phyloP scores from a whole-genome alignment of 2,888 invertebrate species.

The Nomada flava region DNA sequence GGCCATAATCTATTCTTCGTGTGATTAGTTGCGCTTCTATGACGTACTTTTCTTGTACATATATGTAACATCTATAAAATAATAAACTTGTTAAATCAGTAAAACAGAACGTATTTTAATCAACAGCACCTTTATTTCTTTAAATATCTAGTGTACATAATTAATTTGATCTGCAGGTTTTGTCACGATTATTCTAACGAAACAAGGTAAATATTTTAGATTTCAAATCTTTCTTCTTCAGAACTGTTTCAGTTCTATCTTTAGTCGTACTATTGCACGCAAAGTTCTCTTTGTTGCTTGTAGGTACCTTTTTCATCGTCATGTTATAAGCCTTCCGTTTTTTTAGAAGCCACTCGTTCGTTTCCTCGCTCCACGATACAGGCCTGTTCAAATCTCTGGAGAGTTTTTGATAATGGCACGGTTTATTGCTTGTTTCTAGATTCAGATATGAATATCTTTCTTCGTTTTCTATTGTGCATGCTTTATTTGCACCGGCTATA shows the following conservation, averaged over 20 bases:
- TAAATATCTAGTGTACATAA: no score
- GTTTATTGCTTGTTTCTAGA: constrained; percentile 67
- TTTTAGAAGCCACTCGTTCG: constrained; percentile 78
- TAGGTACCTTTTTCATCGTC: constrained; percentile 68
- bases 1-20: constrained; percentile 86
- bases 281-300: constrained; percentile 77
- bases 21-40: constrained; percentile 4
- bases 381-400: constrained; percentile 71
- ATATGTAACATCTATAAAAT: constrained; percentile 18
- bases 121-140: no score
- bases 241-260: constrained; percentile 61
- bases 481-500: neutral
- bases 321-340: constrained; percentile 79
- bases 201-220: constrained; percentile 80
- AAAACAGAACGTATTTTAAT: neutral
- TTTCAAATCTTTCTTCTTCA: constrained; percentile 70
- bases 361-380: constrained; percentile 79
- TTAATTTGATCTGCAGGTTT: no score
- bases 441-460: constrained; percentile 72
- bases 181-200: constrained; percentile 61
- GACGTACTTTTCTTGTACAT: constrained; percentile 1
- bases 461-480: constrained; percentile 13
- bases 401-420: constrained; percentile 9
- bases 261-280: constrained; percentile 55
- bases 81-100: constrained; percentile 24